Evolutionary conservation across 1,140 invertebrate species (phyloP).

Genomic region (Gyrodactylus bullatarudis): DNA sequence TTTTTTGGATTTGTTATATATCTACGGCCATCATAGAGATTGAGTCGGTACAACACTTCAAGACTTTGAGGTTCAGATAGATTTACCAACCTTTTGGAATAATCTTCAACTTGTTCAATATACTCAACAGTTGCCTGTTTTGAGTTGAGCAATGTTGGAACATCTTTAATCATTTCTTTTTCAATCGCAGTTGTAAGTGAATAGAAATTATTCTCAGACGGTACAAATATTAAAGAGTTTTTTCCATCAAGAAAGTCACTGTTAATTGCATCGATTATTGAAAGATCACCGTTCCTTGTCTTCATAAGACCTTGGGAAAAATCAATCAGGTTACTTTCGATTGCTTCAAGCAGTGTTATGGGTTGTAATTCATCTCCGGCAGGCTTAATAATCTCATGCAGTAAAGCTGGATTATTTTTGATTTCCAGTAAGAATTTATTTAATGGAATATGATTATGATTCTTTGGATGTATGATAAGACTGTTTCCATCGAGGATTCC

Average conservation of each 20-base stretch:
- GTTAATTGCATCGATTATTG: neutral
- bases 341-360: neutral
- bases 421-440: neutral
- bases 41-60: neutral
- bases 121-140: neutral
- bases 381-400: neutral
- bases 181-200: neutral
- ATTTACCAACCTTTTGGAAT: neutral
- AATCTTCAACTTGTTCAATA: neutral
- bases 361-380: neutral
- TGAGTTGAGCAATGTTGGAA: neutral
- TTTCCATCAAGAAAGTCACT: neutral
- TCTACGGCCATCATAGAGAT: neutral
- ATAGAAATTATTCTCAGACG: neutral
- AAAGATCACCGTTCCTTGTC: neutral
- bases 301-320: neutral
- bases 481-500: neutral
- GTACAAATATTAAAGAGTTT: neutral
- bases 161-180: neutral
- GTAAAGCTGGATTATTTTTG: neutral
- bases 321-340: neutral
- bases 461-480: neutral
- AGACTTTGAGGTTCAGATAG: neutral
- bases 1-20: neutral
- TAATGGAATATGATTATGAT: neutral